A percentile compares a stretch with the other conserved stretches of the same genome.
These are phyloP conservation scores for Perca fluviatilis DNA, from an alignment of 2,113 vertebrate species.

Conservation along the genomic window DNA sequence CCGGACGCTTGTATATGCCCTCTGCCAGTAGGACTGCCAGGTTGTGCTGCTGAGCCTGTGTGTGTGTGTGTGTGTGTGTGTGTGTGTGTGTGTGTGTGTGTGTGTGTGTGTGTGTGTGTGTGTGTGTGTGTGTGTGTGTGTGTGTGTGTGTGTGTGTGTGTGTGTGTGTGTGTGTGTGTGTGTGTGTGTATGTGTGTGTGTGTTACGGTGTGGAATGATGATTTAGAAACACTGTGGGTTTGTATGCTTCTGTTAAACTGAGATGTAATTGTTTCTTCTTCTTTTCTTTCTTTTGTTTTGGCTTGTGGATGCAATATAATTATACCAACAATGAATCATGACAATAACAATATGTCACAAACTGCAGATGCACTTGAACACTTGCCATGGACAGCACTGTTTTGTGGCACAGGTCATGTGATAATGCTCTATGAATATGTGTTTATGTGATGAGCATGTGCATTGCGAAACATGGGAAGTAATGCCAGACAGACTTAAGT, in stretches of 20 bases:
- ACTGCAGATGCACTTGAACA: slow-evolving; percentile 39
- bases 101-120: slow-evolving; percentile 8
- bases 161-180: slow-evolving; percentile 8
- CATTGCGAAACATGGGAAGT: slow-evolving; percentile 88
- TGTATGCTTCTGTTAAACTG: slow-evolving; percentile 20
- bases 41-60: slow-evolving; percentile 57
- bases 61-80: slow-evolving; percentile 2
- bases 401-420: slow-evolving; percentile 77
- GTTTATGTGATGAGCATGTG: slow-evolving; percentile 71
- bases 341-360: slow-evolving; percentile 13
- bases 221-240: slow-evolving; percentile 32
- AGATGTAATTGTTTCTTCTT: slow-evolving; percentile 31
- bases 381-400: slow-evolving; percentile 45
- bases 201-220: slow-evolving; percentile 27
- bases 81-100: slow-evolving; percentile 21
- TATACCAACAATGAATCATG: neutral
- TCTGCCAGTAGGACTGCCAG: slow-evolving; percentile 51
- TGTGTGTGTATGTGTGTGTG: slow-evolving; percentile 20
- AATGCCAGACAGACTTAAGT: slow-evolving; percentile 75
- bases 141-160: slow-evolving; percentile 18
- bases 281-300: slow-evolving; percentile 28
- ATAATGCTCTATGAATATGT: slow-evolving; percentile 61
- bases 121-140: slow-evolving; percentile 20
- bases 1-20: slow-evolving; percentile 61
- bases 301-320: neutral